phyloP scores from a whole-genome alignment of 1,140 invertebrate genomes.

The Magallana ariakensis region DNA sequence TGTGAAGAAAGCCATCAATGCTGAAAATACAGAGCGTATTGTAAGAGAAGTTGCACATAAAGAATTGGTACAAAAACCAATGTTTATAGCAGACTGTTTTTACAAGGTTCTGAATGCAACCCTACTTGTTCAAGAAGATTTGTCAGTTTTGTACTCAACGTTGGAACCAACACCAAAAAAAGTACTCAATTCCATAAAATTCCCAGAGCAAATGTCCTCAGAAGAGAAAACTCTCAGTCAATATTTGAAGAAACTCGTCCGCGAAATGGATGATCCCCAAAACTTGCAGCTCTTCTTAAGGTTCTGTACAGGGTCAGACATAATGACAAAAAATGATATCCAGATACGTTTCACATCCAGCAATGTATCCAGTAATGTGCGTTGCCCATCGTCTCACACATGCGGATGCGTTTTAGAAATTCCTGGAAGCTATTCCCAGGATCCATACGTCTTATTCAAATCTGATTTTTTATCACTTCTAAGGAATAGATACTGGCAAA shows the following conservation, averaged over 20 bases:
- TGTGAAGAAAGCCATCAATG: slow-evolving; percentile 28
- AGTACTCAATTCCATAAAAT: slow-evolving; percentile 28
- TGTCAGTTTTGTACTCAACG: slow-evolving; percentile 6
- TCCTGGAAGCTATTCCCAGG: too few species aligned
- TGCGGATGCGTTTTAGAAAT: slow-evolving; percentile 26
- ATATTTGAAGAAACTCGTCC: slow-evolving; percentile 40
- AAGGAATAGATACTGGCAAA: too few species aligned
- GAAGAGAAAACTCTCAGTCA: slow-evolving; percentile 42
- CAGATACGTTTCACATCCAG: not conserved
- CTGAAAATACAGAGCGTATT: slow-evolving; percentile 34
- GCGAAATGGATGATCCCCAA: slow-evolving; percentile 45
- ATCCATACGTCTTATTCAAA: too few species aligned
- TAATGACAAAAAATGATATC: slow-evolving; percentile 31
- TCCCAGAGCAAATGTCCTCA: slow-evolving; percentile 38
- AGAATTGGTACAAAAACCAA: slow-evolving; percentile 49
- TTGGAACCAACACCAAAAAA: slow-evolving; percentile 41
- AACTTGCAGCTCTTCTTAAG: slow-evolving; percentile 41
- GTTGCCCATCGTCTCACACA: not conserved
- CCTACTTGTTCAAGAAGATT: slow-evolving; percentile 24
- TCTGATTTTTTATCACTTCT: too few species aligned
- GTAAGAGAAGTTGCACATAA: slow-evolving; percentile 48
- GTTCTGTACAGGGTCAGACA: slow-evolving; percentile 45
- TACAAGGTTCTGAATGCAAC: slow-evolving; percentile 37
- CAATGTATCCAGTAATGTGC: not conserved
- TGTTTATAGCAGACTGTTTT: slow-evolving; percentile 49